phyloP scores from a whole-genome alignment of 2,797 vertebrate genomes.

The Chelmon rostratus region DNA sequence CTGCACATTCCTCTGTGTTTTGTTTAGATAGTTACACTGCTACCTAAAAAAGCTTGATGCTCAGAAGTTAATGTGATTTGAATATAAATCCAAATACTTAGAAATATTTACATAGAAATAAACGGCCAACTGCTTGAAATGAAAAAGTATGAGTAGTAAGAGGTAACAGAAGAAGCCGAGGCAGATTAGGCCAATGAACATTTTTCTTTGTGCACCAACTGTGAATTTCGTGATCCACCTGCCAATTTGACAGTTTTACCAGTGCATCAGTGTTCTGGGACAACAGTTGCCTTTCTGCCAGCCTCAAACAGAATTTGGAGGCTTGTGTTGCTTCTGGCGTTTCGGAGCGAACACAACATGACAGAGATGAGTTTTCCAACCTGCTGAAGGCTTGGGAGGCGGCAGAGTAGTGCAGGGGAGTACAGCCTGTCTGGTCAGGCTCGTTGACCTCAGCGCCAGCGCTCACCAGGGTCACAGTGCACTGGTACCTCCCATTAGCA shows the following conservation, averaged over 20 bases:
- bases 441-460: conserved; percentile 94
- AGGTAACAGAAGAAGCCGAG: not conserved
- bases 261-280: not conserved
- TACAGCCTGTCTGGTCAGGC: conserved; percentile 94
- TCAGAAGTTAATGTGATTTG: not conserved
- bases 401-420: conserved; percentile 95
- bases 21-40: not conserved
- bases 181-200: not conserved
- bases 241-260: not conserved
- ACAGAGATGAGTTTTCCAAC: conserved; percentile 73
- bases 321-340: not conserved
- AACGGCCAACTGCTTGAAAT: not conserved
- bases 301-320: not conserved
- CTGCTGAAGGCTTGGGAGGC: conserved; percentile 96
- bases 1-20: not conserved
- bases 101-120: not conserved
- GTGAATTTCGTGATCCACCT: conserved; percentile 1
- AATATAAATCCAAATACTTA: not conserved
- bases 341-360: conserved; percentile 17
- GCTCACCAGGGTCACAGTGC: conserved; percentile 94
- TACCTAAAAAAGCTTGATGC: not conserved
- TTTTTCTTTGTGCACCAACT: conserved; percentile 1
- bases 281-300: conserved; percentile 17
- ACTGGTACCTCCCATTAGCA: conserved; percentile 97
- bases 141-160: not conserved